These are phyloP conservation scores for Sympetrum striolatum DNA, from an alignment of 2,888 invertebrate genomes.

Conservation along the genomic window DNA sequence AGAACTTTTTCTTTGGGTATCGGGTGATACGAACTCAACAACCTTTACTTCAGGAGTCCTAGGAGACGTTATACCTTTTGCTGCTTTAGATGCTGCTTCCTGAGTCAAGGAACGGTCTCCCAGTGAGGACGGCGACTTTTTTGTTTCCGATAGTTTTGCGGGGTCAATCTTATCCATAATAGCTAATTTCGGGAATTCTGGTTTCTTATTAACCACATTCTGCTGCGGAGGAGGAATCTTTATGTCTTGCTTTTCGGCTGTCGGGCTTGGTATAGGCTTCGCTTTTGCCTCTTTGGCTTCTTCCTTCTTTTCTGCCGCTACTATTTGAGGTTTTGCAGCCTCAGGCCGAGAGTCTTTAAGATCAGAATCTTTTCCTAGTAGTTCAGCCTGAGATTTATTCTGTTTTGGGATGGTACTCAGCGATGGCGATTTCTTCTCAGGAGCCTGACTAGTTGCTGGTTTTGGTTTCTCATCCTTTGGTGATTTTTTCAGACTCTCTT, in stretches of 20 bases:
- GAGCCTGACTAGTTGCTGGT: not conserved
- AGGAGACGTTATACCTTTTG: not conserved
- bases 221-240: not conserved
- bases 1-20: not conserved
- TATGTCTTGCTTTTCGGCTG: not conserved
- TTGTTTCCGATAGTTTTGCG: not conserved
- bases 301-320: not conserved
- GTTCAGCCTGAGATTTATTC: not conserved
- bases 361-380: not conserved
- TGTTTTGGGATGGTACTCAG: not conserved
- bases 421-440: not conserved
- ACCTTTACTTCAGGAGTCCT: not conserved
- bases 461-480: not conserved
- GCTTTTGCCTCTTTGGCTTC: not conserved
- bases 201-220: not conserved
- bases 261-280: not conserved
- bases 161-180: not conserved
- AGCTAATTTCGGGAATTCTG: not conserved
- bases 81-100: not conserved
- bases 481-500: not conserved
- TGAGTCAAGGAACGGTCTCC: not conserved
- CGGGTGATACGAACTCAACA: not conserved
- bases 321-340: no score
- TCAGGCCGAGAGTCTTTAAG: not conserved
- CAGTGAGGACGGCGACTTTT: not conserved